These are phyloP conservation scores for Nephila pilipes DNA, from an alignment of 1,140 invertebrate genomes.

Conservation along the genomic window DNA sequence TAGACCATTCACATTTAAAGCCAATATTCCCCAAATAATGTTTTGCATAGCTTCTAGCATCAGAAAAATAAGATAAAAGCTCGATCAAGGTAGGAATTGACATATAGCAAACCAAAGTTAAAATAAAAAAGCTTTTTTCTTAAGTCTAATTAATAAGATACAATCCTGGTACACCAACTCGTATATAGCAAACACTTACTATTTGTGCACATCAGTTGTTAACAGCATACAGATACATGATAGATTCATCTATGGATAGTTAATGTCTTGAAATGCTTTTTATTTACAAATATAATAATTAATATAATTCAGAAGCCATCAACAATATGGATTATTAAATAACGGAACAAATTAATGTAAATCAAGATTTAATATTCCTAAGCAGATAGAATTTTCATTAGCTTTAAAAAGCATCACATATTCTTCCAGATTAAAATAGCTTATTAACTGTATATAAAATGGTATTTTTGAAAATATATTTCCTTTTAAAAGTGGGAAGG, in stretches of 20 bases:
- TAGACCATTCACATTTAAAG: no score
- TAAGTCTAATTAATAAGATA: neutral
- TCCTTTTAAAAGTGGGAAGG: neutral
- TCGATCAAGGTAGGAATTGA: neutral
- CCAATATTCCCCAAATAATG: no score
- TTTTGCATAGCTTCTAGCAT: no score
- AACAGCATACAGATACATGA: neutral
- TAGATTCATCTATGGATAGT: neutral
- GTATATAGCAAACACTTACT: neutral
- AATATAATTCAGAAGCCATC: neutral
- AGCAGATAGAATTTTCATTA: neutral
- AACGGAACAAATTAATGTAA: neutral
- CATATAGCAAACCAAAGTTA: neutral
- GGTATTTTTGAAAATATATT: neutral
- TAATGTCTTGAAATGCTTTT: neutral
- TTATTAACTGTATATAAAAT: neutral
- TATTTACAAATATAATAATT: neutral
- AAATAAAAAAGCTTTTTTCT: neutral
- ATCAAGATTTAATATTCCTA: neutral
- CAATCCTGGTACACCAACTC: neutral
- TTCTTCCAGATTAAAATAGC: neutral
- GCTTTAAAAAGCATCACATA: neutral
- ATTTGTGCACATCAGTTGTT: neutral
- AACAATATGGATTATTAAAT: neutral
- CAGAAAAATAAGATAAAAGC: no score